Conservation (phyloP, 2,797 vertebrate genomes). For the Pterois miles region DNA sequence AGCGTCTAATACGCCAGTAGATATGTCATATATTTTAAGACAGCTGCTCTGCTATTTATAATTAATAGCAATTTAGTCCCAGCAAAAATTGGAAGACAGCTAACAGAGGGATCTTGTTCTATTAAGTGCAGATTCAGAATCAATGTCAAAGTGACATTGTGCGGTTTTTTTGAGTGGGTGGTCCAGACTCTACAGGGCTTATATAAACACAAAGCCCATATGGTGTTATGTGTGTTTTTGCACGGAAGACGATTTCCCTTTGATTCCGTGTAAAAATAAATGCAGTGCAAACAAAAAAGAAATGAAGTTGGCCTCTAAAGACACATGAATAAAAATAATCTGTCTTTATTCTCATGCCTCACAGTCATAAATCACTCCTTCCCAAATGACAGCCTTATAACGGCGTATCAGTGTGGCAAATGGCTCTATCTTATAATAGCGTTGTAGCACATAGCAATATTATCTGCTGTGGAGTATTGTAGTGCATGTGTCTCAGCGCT, state of each 20-base stretch:
- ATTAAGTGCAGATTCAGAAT: constrained; percentile 74
- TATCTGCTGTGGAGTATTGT: constrained; percentile 75
- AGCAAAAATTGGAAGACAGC: constrained; percentile 67
- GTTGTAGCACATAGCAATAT: constrained; percentile 80
- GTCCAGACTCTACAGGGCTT: constrained; percentile 62
- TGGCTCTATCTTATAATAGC: constrained; percentile 81
- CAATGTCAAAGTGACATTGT: constrained; percentile 75
- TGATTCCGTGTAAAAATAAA: constrained; percentile 69
- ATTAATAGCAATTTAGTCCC: constrained; percentile 82
- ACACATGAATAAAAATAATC: constrained; percentile 78
- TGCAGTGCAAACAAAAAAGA: constrained; percentile 71
- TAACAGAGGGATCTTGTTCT: constrained; percentile 75
- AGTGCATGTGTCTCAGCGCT: constrained; percentile 75
- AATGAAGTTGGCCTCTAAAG: constrained; percentile 76
- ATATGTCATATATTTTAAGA: constrained; percentile 84
- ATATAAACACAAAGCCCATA: constrained; percentile 70
- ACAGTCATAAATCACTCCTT: constrained; percentile 79
- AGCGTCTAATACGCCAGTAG: constrained; percentile 74
- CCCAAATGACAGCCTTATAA: constrained; percentile 73
- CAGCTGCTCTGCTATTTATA: constrained; percentile 82
- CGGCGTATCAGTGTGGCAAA: constrained; percentile 73
- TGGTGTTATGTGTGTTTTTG: constrained; percentile 49
- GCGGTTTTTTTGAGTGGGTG: constrained; percentile 65
- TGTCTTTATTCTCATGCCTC: constrained; percentile 74
- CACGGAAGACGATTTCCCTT: constrained; percentile 52